Conservation (phyloP, 2,113 vertebrate species). For the Plestiodon gilberti region DNA sequence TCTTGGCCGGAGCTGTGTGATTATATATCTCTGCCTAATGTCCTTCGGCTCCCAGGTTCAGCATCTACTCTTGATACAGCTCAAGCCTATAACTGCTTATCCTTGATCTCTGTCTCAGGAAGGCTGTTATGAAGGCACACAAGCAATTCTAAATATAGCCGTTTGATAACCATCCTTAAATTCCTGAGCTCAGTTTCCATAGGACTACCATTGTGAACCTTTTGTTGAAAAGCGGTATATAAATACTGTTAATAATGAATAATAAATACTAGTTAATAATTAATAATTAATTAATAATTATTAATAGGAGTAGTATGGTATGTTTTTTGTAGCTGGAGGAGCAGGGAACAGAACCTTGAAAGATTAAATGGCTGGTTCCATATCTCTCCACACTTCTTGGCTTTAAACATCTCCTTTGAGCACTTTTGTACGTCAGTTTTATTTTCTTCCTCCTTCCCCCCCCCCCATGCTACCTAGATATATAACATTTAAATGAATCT, state of each 20-base stretch:
- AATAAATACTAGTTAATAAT: too few relatives aligned
- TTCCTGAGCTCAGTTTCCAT: neutral
- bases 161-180: neutral
- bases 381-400: constrained; percentile 3
- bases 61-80: neutral
- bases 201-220: neutral
- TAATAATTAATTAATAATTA: too few relatives aligned
- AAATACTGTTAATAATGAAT: too few relatives aligned
- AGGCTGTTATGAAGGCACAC: neutral
- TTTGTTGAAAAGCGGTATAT: too few relatives aligned
- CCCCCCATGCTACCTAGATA: neutral
- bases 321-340: too few relatives aligned
- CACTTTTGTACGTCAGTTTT: neutral
- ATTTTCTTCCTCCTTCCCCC: neutral
- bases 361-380: neutral
- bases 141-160: neutral
- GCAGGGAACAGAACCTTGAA: neutral
- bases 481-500: constrained; percentile 1
- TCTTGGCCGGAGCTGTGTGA: neutral
- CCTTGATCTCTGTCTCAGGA: neutral
- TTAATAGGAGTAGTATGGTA: neutral
- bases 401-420: neutral
- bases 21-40: neutral
- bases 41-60: too few relatives aligned
- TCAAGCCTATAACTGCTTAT: neutral